Base-by-base conservation (phyloP, 2,113 vertebrate genomes). In the Zapus hudsonius region DNA sequence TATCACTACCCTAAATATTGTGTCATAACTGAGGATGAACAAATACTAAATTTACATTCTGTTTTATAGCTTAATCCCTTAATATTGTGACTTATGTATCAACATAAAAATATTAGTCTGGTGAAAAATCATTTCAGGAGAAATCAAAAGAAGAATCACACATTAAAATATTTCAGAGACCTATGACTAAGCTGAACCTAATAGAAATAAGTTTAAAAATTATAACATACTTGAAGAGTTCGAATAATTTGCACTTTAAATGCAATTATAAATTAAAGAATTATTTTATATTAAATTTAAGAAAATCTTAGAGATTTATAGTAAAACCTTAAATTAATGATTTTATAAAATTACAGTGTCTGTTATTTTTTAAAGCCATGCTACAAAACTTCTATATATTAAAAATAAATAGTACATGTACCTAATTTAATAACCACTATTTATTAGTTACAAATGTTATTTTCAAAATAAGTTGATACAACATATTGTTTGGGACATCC, bases 261-360 rank as follows among this genome's bases (percentile, higher is more conserved):
- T 82, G 13, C 82, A 86, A 33, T n/a, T 10, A 52, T 74, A 66
- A 33, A 16, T 78, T 66, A 59, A 92, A 8, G 16, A 5, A 17
- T 66, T 87, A 64, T n/a, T 86, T 87, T 89, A 64, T 76, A 10
- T 86, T 12, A 82, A 73, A 83, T 73, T 67, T 93, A 17, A 55
- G 69, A 72, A 89, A 63, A 23, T 42, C 5, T 13, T 89, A 86
- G 7, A 63, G 8, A 15, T 79, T 84, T 87, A n/a, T 36, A 13
- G 78, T 78, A 16, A 88, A 90, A 82, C 75, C 23, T 81, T 19
- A 22, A 64, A 42, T 87, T 75, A 81, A 25, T 44, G 16, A 40
- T 70, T 81, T 76, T 40, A 66, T 74, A 74, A 79, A 81, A 38
- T 23, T 66, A 36, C 75, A 57, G 89, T 33, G 66, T n/a, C 47